Evolutionary conservation across 2,888 invertebrate species (phyloP).

Genomic region (Formica aserva): DNA sequence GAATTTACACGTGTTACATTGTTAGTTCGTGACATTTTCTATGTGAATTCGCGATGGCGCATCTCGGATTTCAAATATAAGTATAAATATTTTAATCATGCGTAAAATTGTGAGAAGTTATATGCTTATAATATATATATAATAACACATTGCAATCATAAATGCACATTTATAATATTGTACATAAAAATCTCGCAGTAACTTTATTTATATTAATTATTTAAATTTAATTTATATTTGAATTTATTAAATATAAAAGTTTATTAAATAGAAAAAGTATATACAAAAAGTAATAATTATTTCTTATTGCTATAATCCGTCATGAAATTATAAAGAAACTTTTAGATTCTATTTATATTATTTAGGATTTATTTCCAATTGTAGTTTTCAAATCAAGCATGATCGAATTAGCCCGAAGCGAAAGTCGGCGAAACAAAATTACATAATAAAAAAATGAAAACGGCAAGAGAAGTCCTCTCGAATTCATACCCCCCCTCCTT

Average conservation of each 20-base stretch:
- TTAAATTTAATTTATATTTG: background rate
- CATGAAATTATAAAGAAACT: background rate
- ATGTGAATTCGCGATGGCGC: background rate
- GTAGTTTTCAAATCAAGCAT: background rate
- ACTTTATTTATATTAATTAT: background rate
- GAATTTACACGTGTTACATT: background rate
- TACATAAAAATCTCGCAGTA: background rate
- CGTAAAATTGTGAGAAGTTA: conserved; percentile 11
- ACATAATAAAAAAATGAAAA: background rate
- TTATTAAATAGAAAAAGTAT: background rate
- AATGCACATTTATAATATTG: conserved; percentile 5
- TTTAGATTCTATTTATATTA: background rate
- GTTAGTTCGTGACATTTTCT: background rate
- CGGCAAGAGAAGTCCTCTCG: conserved; percentile 23
- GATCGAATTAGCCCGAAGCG: conserved; percentile 4
- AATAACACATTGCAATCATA: conserved; percentile 15
- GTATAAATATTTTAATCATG: background rate
- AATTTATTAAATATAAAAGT: conserved; percentile 9
- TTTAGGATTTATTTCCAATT: background rate
- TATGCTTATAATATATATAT: background rate
- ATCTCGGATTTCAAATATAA: background rate
- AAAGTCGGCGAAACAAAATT: background rate
- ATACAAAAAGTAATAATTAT: background rate
- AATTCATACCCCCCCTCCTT: background rate
- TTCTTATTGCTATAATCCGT: background rate